Evolutionary conservation across 92 coral and sea anemone species (phyloP), one percentile per base, ranked within the genome.

Genomic region (Metridium senile): DNA sequence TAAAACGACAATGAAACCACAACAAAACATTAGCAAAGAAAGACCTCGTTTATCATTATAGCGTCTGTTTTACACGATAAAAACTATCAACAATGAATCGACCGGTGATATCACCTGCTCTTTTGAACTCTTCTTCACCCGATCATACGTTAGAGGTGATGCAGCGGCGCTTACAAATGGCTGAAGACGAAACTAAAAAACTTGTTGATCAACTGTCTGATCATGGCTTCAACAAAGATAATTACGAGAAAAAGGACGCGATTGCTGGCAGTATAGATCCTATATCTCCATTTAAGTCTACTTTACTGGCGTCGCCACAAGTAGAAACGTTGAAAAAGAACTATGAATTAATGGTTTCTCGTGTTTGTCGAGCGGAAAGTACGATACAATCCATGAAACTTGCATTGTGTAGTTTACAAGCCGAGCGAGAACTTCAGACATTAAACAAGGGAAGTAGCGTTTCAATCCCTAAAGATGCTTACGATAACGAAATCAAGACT

Each of bases 341-440:
- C 54, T 94, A 94, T 64, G 97, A 94, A 47, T 87, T 77, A 69
- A 81, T 94, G 92, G 98, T 94, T 25, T 64, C 97, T 1, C 82
- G 98, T 56, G 98, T 94, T 79, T 94, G 98, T 68, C 91, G 98
- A 13, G 90, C 97, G 11, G 98, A 94, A 79, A 94, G 98, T 74
- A 94, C 97, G 13, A 93, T 94, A 30, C 98, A 94, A 62, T 94
- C 98, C 0, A 76, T 94, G 80, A 94, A 94, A 81, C 91, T 94
- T 11, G 98, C 98, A 9, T 62, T 90, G 72, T 90, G 93, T 23
- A 92, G 97, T 73, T 72, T 94, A 45, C 93, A 94, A 72, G 98
- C 98, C 4, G 98, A 94, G 51, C 89, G 88, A 39, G 89, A 93
- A 33, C 87, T 94, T 63, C 39, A 31, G 39, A 28, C 82, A 18